Conservation (phyloP, 1,140 invertebrate species). For the Ips typographus region DNA sequence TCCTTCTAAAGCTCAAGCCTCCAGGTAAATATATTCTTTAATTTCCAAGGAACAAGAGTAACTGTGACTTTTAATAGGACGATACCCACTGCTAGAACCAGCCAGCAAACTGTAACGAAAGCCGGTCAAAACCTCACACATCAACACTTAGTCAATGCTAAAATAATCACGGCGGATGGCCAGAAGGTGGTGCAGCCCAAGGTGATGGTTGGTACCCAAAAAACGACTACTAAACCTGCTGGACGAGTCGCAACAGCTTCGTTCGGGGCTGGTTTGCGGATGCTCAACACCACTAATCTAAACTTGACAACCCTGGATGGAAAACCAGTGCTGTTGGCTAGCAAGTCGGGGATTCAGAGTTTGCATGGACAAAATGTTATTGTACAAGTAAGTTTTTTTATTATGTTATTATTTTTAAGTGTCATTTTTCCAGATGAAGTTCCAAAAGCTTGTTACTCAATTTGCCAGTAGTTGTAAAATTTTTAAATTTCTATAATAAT, state of each 20-base stretch:
- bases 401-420: not conserved
- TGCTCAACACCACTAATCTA: conserved; percentile 58
- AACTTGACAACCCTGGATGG: conserved; percentile 62
- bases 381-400: conserved; percentile 37
- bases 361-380: conserved; percentile 51
- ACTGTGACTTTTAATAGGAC: conserved; percentile 17
- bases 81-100: conserved; percentile 44
- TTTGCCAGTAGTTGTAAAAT: too few species aligned
- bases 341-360: conserved; percentile 55
- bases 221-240: conserved; percentile 14
- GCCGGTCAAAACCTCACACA: conserved; percentile 12
- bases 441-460: too few species aligned
- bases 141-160: conserved; percentile 52
- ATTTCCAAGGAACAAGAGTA: not conserved
- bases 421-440: not conserved
- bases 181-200: conserved; percentile 49
- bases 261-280: conserved; percentile 50
- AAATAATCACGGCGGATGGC: conserved; percentile 47
- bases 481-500: too few species aligned
- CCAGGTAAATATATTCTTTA: conserved; percentile 18
- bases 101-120: conserved; percentile 23
- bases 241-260: conserved; percentile 1
- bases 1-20: conserved; percentile 31
- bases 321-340: conserved; percentile 65
- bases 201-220: conserved; percentile 43